These are phyloP conservation scores for Andricus curvator DNA, from an alignment of 2,888 invertebrate genomes.

Conservation along the genomic window DNA sequence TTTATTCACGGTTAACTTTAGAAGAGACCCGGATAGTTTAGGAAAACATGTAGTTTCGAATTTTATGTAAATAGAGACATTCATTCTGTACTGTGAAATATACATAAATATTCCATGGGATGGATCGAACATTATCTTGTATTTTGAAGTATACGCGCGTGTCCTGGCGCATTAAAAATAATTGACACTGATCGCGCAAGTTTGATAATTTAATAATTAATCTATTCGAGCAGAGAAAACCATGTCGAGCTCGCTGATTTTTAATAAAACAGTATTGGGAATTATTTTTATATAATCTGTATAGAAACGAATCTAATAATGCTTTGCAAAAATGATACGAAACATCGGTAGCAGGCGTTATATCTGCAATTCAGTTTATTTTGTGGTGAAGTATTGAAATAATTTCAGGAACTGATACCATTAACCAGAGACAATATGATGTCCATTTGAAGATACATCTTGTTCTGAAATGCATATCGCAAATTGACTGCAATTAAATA, in stretches of 20 bases:
- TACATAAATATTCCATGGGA: constrained; percentile 20
- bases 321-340: no score
- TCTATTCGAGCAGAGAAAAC: constrained; percentile 23
- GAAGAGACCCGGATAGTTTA: constrained; percentile 2
- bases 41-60: constrained; percentile 21
- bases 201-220: constrained; percentile 26
- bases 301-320: not conserved
- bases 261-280: constrained; percentile 5
- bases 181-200: constrained; percentile 30
- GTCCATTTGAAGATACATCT: not conserved
- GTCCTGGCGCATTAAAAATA: constrained; percentile 21
- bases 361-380: not conserved
- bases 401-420: not conserved
- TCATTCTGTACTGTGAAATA: constrained; percentile 36
- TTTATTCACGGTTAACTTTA: constrained; percentile 14
- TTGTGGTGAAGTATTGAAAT: not conserved
- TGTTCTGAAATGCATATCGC: not conserved
- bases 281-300: not conserved
- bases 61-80: constrained; percentile 33
- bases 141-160: constrained; percentile 22
- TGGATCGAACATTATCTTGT: constrained; percentile 39
- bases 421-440: not conserved
- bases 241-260: constrained; percentile 15
- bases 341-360: no score
- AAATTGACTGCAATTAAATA: constrained; percentile 5